Evolutionary conservation across 2,888 invertebrate species (phyloP).

Genomic region (Andrena chrysosceles): DNA sequence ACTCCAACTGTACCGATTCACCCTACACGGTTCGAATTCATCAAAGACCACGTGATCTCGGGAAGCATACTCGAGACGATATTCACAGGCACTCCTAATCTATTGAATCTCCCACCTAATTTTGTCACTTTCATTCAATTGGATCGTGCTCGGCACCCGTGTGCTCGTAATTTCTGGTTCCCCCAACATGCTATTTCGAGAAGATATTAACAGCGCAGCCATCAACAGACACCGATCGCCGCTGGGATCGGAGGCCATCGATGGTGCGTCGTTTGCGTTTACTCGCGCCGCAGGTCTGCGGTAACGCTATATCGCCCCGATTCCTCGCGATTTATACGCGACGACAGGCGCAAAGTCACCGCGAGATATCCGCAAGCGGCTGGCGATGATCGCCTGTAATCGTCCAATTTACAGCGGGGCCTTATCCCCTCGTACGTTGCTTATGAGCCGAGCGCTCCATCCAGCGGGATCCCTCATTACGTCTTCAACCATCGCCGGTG

Average conservation of each 20-base stretch:
- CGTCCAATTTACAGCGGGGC: constrained; percentile 55
- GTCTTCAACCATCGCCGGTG: constrained; percentile 21
- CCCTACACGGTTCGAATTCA: neutral
- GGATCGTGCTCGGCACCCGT: no score
- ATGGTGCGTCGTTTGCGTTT: constrained; percentile 18
- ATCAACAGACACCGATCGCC: neutral
- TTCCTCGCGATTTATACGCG: constrained; percentile 52
- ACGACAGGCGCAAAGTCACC: constrained; percentile 47
- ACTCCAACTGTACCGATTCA: constrained; percentile 1
- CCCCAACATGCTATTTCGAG: neutral
- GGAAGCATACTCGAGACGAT: no score
- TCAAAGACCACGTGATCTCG: neutral
- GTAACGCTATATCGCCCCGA: constrained; percentile 35
- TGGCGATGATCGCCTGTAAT: constrained; percentile 58
- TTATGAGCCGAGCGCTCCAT: constrained; percentile 31
- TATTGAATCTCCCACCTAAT: no score
- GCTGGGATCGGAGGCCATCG: neutral
- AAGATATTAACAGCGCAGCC: neutral
- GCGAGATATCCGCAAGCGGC: constrained; percentile 44
- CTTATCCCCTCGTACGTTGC: constrained; percentile 50
- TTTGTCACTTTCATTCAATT: no score
- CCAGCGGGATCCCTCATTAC: constrained; percentile 44
- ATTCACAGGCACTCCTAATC: neutral
- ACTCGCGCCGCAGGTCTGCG: constrained; percentile 28
- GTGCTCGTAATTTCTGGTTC: neutral